These are phyloP conservation scores for Anguilla rostrata DNA, from an alignment of 2,113 vertebrate species.

Conservation along the genomic window DNA sequence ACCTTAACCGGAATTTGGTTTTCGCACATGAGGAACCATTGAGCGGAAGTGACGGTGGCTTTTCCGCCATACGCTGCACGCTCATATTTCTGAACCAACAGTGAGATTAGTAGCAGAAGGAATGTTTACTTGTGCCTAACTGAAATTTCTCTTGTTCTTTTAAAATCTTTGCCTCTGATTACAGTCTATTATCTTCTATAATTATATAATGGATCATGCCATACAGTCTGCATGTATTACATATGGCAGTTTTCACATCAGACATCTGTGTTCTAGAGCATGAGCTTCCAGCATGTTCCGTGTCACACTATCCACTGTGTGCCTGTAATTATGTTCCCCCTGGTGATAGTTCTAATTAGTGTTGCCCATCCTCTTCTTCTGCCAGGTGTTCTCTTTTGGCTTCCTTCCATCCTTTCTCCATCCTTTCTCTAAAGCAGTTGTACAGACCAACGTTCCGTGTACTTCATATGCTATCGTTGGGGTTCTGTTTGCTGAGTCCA, in stretches of 20 bases:
- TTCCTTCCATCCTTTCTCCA: not conserved
- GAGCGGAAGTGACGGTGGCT: not conserved
- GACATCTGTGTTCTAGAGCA: conserved; percentile 26
- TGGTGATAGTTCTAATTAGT: not conserved
- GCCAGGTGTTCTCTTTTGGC: conserved; percentile 16
- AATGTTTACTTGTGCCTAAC: not conserved
- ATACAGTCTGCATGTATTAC: conserved; percentile 7
- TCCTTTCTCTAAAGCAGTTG: not conserved
- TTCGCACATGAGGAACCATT: not conserved
- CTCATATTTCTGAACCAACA: not conserved
- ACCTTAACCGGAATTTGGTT: not conserved
- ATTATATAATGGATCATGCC: not conserved
- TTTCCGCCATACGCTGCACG: not conserved
- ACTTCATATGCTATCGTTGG: not conserved
- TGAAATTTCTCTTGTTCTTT: not conserved
- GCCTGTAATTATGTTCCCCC: conserved; percentile 15
- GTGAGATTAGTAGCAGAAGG: not conserved
- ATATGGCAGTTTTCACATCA: conserved; percentile 7
- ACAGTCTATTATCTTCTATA: not conserved
- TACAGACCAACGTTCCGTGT: not conserved
- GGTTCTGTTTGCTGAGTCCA: not conserved
- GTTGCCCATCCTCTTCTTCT: conserved; percentile 4
- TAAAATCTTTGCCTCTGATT: not conserved
- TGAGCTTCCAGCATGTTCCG: conserved; percentile 16
- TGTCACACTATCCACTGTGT: not conserved